Evolutionary conservation across 2,113 vertebrate genomes (phyloP), one percentile per base, ranked within the genome.

Genomic region (Herpetotheres cachinnans): DNA sequence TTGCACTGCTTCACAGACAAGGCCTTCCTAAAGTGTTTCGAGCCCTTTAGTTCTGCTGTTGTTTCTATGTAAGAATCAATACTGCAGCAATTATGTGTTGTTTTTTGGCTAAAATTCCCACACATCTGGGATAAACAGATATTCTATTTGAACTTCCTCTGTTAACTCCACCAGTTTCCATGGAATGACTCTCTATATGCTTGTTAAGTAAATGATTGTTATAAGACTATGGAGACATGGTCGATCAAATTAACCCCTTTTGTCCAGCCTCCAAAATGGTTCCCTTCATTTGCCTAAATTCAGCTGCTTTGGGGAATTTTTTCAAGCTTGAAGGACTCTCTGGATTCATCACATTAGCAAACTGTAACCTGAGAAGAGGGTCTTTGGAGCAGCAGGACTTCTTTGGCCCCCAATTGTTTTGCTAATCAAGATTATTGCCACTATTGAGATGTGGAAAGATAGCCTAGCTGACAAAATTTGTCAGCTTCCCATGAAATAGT

Each of bases 371-470:
- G 98, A 98, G 98, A 97, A 96, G 94, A 92, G 92, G 94, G 95
- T 84, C 94, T 98, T 96, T 97, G 95, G 95, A 97, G 87, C 97
- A 93, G 94, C 96, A 93, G 97, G 97, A 97, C 95, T 97, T 90
- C 93, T 95, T 93, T 93, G 98, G 98, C 95, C 97, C 95, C 98
- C 98, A 94, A 98, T 98, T 98, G 98, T 98, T 98, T 98, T 98
- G 98, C 98, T 98, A 98, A 99, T 99, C 98, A 98, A 98, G 98
- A 99, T 98, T 98, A 98, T 98, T 98, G 98, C 98, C 96, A 96
- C 98, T 98, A 98, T 98, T 98, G 98, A 98, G 98, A 98, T 97
- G 98, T 98, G 98, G 98, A 98, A 97, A 98, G 97, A 97, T 98
- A 98, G 98, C 96, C 98, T 96, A 96, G 98, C 98, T 98, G 98